These are phyloP conservation scores for Lamprologus speciosus DNA, from an alignment of 2,113 vertebrate genomes.

Conservation along the genomic window DNA sequence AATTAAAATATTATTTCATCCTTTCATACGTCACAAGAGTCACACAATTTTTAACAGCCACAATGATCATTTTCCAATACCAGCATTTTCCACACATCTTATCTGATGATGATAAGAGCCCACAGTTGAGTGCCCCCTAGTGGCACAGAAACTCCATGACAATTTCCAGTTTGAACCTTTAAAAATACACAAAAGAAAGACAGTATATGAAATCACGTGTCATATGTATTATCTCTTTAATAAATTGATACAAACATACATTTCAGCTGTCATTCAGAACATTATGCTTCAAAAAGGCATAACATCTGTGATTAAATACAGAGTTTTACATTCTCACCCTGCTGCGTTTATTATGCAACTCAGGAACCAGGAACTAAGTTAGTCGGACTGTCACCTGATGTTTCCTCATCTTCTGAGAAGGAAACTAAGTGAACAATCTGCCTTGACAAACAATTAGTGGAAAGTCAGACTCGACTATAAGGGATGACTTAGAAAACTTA, in stretches of 20 bases:
- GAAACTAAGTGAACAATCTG: not conserved
- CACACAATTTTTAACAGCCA: not conserved
- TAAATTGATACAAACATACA: constrained; percentile 8
- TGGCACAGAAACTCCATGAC: not conserved
- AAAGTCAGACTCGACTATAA: not conserved
- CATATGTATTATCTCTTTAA: not conserved
- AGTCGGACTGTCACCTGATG: not conserved
- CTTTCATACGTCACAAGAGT: not conserved
- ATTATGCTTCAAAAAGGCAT: not conserved
- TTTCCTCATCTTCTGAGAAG: not conserved
- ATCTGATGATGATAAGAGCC: not conserved
- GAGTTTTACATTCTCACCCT: not conserved
- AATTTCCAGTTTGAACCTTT: not conserved
- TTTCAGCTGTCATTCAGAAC: not conserved
- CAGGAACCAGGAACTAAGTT: not conserved
- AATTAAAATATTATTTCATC: not conserved
- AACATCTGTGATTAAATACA: not conserved
- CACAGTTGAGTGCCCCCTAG: not conserved
- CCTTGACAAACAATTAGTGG: not conserved
- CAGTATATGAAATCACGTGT: not conserved
- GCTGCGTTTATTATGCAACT: not conserved
- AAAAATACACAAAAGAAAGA: not conserved
- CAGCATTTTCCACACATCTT: not conserved
- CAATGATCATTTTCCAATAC: not conserved
- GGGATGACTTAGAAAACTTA: not conserved